Evolutionary conservation across 2,888 invertebrate genomes (phyloP).

Genomic region (Blera fallax): DNA sequence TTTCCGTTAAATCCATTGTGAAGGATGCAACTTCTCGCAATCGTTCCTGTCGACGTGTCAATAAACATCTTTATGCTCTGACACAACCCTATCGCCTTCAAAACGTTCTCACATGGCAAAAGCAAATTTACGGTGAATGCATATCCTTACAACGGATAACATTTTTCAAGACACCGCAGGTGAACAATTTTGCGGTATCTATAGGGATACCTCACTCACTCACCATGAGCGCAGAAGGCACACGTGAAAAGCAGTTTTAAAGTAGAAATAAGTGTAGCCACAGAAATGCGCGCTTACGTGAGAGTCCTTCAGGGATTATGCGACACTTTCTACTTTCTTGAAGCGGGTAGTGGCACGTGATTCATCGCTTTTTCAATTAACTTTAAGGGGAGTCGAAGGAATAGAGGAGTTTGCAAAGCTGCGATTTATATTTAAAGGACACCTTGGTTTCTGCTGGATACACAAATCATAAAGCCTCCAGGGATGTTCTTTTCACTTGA

Average conservation of each 20-base stretch:
- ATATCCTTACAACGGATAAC: background rate
- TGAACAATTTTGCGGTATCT: background rate
- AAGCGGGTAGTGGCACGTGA: background rate
- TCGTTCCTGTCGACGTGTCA: background rate
- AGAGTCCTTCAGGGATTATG: constrained; percentile 3
- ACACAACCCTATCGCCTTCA: background rate
- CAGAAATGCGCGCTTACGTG: background rate
- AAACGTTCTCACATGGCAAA: background rate
- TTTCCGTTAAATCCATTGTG: no score
- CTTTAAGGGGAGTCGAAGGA: no score
- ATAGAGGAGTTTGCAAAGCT: no score
- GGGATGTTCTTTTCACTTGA: no score
- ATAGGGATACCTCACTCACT: background rate
- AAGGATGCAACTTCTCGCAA: background rate
- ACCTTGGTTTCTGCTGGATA: no score
- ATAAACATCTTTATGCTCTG: background rate
- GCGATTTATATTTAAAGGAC: no score
- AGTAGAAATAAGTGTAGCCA: background rate
- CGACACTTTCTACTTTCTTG: background rate
- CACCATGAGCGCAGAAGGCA: background rate
- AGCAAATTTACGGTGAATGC: background rate
- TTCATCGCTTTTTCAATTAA: no score
- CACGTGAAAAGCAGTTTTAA: background rate
- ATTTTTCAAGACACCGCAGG: background rate
- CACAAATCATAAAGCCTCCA: no score